Evolutionary conservation across 2,797 vertebrate genomes (phyloP), one percentile per base, ranked within the genome.

Genomic region (Sciurus carolinensis): DNA sequence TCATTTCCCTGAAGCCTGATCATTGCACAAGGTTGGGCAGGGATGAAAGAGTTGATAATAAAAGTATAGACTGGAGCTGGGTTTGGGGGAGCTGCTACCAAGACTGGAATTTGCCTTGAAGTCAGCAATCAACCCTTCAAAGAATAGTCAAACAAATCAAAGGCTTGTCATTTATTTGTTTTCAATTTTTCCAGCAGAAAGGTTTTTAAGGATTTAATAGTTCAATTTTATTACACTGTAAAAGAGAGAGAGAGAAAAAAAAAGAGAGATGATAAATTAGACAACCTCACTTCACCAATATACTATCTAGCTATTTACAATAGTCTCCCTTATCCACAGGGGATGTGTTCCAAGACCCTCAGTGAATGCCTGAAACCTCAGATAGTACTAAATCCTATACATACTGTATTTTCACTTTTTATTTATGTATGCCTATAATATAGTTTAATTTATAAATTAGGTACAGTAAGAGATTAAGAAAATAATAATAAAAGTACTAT

Each of bases 221-320:
- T 59, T 91, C 28, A 62, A 47, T 94, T 97, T 97, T 90, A 95
- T 79, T 88, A 33, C 86, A 69, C 4, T 90, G 47, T 88, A 76
- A 87, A 57, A 71, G 30, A 44, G 9, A 77, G 8, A 54, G 69
- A 71, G 30, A 44, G 9, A 77, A 6, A 54, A 54, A 15, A 36
- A 66, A 22, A 91, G 95, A 64, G 33, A 92, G 52, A 66, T 91
- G 50, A 87, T 83, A 47, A 24, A 17, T 90, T 79, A 33, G 84
- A 97, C 97, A 96, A 97, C 77, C 92, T 98, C 93, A 95, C 67
- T 96, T 87, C 94, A 95, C 42, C n/a, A 80, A 96, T 81, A 96
- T 86, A 91, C 28, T 97, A 72, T 36, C 54, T 64, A 28, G 93
- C 28, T 97, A 75, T 36, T 66, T 52, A 22, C 18, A 80, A 1